Evolutionary conservation across 1,140 invertebrate species (phyloP), one percentile per base, ranked within the genome.

Genomic region (Aphaenogaster floridana): DNA sequence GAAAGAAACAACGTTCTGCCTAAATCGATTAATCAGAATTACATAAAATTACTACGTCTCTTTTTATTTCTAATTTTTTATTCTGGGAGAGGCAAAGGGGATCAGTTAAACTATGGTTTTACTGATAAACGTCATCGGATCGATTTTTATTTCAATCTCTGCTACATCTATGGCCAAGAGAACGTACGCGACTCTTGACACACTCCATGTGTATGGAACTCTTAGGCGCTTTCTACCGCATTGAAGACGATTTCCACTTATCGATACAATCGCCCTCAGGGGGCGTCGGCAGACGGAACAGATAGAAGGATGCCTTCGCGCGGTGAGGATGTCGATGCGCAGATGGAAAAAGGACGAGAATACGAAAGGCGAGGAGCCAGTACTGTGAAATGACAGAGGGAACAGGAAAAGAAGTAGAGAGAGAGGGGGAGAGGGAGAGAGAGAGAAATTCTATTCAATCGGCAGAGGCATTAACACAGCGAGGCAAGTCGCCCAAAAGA

Each of bases 401-500:
- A 89, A 36, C 66, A 15, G 59, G 4, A 63, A 66, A 64, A 21
- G 8, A 28, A 48, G 34, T 21, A 11, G 7, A 21, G 57, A 87
- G 45, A 9, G 48, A 39, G 77, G 54, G 8, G 11, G 28, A 54
- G 28, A 87, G 45, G 15, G 48, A 39, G 77, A 57, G 8, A 15
- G 86, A 90, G 66, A 77, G 89, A 77, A 72, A 74, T 61, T 92
- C 81, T 90, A 93, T 94, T 93, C 71, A 92, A 88, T 79, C 83
- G 80, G 87, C 86, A 91, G 91, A 93, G 91, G 91, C 92, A 92
- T 94, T 94, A 92, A 92, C 89, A 88, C 88, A 54, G 88, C 88
- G 76, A 89, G 88, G 86, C 78, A 90, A 84, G 85, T 81, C 88
- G 84, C 86, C 89, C 86, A 91, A 94, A 95, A 94, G 94, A 95